Base-by-base conservation (phyloP, 2,888 invertebrate species). In the Trimorus sp. region DNA sequence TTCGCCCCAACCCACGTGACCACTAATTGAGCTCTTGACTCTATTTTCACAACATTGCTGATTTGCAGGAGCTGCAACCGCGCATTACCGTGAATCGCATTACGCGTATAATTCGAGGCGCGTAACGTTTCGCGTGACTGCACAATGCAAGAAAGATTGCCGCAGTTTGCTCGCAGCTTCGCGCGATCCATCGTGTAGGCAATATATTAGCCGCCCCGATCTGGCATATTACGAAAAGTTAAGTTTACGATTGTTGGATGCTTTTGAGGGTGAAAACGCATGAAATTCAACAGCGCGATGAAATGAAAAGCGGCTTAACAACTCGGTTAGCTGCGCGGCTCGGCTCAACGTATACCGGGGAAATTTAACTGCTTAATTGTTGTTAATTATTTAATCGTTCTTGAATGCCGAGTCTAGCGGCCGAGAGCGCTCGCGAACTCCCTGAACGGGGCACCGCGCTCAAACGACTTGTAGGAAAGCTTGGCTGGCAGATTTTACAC, bases 281-380 rank as follows among this genome's bases (percentile, higher is more conserved):
- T 73, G 78, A 78, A 82, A 78, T 78, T 70, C 74, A 42, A 78
- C 82, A 77, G 74, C 59, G 79, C 78, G 75, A 78, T 78, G 74
- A 73, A 70, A 76, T 68, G 75, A 73, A 83, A 83, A 83, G 82
- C 79, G 26, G 79, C 76, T 83, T 79, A 79, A 49, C 12, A 78
- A 69, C 69, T 74, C 49, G 58, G 65, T 78, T 78, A 78, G 74
- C 62, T 82, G 40, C 82, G 59, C 58, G 54, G 51, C 70, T 26
- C 26, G 59, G 83, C 83, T 84, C 82, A 83, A 40, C 73, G 76
- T 60, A 62, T 60, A 66, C 71, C 73, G 69, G 77, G 59, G 76
- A 86, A 87, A 88, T 89, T 90, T 87, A 89, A 89, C 89, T 88
- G 88, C 88, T 86, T 90, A 91, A 91, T 91, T 89, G 88, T 88